A percentile compares a stretch with the other conserved stretches of the same genome.
These are phyloP conservation scores for Timandra comae DNA, from an alignment of 2,888 invertebrate species.

Conservation along the genomic window DNA sequence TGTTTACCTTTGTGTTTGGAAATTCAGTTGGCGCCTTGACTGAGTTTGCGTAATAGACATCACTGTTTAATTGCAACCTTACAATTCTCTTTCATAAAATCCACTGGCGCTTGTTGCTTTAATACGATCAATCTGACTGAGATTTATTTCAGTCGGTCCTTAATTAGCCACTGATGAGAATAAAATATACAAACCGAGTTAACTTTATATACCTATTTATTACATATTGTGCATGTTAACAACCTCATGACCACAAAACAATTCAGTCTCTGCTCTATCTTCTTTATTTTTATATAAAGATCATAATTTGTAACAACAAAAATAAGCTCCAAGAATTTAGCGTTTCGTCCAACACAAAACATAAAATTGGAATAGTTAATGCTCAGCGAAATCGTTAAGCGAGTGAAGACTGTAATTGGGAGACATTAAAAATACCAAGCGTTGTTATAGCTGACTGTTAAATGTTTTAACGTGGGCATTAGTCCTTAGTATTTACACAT, in stretches of 20 bases:
- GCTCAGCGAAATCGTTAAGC: constrained; percentile 70
- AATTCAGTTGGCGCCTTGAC: constrained; percentile 6
- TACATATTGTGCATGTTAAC: too few species aligned
- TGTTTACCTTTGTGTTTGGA: constrained; percentile 6
- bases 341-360: constrained; percentile 51
- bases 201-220: too few species aligned
- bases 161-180: too few species aligned
- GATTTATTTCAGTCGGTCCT: too few species aligned
- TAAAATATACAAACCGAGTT: too few species aligned
- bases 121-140: too few species aligned
- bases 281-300: neutral
- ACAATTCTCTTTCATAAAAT: too few species aligned
- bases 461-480: constrained; percentile 67
- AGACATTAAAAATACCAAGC: constrained; percentile 68
- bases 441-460: constrained; percentile 70
- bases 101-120: too few species aligned
- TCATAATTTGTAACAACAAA: constrained; percentile 4
- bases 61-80: too few species aligned
- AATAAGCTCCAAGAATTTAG: constrained; percentile 43
- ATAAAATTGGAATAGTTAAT: constrained; percentile 75
- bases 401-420: constrained; percentile 71
- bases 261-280: too few species aligned
- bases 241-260: too few species aligned
- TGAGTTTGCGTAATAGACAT: neutral
- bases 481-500: constrained; percentile 61